phyloP scores from a whole-genome alignment of 2,797 vertebrate genomes.

The Anas georgica region DNA sequence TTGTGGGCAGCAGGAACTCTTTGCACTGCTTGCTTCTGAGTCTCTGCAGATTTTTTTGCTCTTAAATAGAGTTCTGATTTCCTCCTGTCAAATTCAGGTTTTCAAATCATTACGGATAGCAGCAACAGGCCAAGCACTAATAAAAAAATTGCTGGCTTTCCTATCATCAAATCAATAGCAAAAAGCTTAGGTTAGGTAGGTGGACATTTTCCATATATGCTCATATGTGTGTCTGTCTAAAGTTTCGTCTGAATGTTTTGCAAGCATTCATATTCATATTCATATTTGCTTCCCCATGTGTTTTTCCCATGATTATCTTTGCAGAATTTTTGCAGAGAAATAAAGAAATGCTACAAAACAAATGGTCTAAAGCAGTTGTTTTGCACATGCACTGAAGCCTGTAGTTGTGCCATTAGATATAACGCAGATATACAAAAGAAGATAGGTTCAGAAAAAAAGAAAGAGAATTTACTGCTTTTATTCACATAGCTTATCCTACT shows the following conservation, averaged over 20 bases:
- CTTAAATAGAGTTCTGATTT: not conserved
- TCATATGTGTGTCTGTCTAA: not conserved
- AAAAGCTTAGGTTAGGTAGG: not conserved
- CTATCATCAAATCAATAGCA: not conserved
- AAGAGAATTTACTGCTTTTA: not conserved
- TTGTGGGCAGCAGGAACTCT: not conserved
- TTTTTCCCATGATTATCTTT: not conserved
- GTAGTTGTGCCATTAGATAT: not conserved
- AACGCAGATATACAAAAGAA: not conserved
- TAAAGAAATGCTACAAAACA: not conserved
- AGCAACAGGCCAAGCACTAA: not conserved
- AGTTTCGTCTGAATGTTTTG: not conserved
- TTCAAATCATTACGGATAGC: not conserved
- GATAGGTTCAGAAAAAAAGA: not conserved
- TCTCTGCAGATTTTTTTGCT: not conserved
- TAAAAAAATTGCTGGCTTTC: not conserved
- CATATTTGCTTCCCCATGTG: not conserved
- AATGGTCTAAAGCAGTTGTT: not conserved
- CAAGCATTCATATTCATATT: not conserved
- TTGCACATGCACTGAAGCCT: not conserved
- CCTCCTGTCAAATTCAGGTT: not conserved
- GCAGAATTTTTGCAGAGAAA: not conserved
- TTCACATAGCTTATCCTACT: not conserved
- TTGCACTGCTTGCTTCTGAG: not conserved
- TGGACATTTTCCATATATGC: not conserved